Evolutionary conservation across 2,888 invertebrate species (phyloP).

Genomic region (Agrochola litura): DNA sequence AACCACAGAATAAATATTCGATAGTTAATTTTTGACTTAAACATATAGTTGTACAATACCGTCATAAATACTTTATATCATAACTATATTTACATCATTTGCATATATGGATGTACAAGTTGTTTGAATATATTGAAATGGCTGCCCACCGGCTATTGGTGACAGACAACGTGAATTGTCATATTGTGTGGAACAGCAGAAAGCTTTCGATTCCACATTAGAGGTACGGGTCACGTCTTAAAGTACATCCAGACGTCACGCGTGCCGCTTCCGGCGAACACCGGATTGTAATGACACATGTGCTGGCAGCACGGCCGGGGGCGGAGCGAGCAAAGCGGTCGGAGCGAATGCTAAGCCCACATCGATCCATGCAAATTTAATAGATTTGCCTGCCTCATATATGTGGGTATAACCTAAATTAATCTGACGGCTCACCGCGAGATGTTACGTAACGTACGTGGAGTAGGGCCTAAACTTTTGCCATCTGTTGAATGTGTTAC

Average conservation of each 20-base stretch:
- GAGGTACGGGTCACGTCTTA: conserved; percentile 82
- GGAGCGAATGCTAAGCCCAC: conserved; percentile 63
- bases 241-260: conserved; percentile 84
- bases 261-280: conserved; percentile 84
- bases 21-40: conserved; percentile 32
- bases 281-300: conserved; percentile 75
- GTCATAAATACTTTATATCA: conserved; percentile 19
- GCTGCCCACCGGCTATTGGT: conserved; percentile 66
- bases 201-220: conserved; percentile 76
- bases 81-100: conserved; percentile 49
- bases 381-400: conserved; percentile 53
- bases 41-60: conserved; percentile 6
- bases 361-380: conserved; percentile 68
- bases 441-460: conserved; percentile 26
- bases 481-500: conserved; percentile 28
- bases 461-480: conserved; percentile 12
- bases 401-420: conserved; percentile 51
- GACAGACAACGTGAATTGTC: conserved; percentile 56
- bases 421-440: conserved; percentile 39
- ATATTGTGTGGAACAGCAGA: conserved; percentile 65
- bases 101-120: conserved; percentile 50
- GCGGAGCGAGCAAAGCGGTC: conserved; percentile 52
- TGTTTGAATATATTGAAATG: conserved; percentile 53
- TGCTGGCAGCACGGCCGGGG: conserved; percentile 68
- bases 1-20: conserved; percentile 9